These are phyloP conservation scores for Neotoma lepida DNA, from an alignment of 2,113 vertebrate species.

Conservation along the genomic window DNA sequence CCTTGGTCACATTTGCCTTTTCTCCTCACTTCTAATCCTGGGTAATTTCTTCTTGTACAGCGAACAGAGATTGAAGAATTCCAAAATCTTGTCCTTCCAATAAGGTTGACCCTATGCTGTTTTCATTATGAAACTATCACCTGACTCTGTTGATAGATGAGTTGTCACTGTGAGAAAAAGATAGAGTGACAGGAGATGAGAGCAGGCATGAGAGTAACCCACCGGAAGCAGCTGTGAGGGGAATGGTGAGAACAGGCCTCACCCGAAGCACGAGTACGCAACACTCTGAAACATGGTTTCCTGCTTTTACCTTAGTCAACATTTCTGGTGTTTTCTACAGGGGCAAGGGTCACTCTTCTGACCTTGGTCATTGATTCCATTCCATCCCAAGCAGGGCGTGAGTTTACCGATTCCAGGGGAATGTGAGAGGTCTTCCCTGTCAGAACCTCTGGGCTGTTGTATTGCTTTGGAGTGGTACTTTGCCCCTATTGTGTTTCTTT, in stretches of 20 bases:
- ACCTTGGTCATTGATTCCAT: background rate
- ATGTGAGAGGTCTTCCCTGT: rapidly evolving
- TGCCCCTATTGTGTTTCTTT: background rate
- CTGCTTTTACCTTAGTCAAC: background rate
- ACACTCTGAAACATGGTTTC: background rate
- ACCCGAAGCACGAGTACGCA: background rate
- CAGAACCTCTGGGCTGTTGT: background rate
- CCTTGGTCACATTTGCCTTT: too few relatives aligned
- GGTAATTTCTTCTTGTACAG: background rate
- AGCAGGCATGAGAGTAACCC: background rate
- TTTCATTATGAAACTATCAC: background rate
- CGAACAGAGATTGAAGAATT: background rate
- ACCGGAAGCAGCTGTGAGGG: background rate
- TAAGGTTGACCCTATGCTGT: background rate
- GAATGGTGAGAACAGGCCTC: background rate
- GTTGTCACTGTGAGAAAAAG: background rate
- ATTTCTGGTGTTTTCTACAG: background rate
- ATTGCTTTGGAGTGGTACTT: background rate
- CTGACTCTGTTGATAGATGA: background rate
- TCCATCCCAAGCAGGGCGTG: background rate
- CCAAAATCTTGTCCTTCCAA: background rate
- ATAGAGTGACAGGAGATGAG: background rate
- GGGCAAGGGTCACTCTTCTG: background rate
- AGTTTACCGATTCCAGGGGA: background rate
- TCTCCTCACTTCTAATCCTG: background rate